Percentiles rank a stretch among this genome's conserved stretches.
phyloP scores from a whole-genome alignment of 2,888 invertebrate species.

The Yponomeuta malinellus region DNA sequence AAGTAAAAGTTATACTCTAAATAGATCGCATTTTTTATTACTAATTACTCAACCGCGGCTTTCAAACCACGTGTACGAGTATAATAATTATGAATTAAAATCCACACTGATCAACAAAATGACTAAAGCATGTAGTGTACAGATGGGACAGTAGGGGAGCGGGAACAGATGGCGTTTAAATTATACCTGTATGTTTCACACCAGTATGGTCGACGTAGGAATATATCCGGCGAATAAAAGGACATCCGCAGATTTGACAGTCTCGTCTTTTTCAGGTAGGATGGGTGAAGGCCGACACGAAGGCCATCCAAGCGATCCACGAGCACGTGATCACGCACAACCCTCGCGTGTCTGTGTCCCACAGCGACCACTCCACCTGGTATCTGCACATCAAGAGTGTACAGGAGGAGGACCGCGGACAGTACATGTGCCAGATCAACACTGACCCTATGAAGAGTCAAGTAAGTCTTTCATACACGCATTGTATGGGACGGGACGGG shows the following conservation, averaged over 20 bases:
- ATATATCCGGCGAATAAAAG: too few relatives aligned
- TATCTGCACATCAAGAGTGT: conserved; percentile 87
- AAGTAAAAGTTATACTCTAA: too few relatives aligned
- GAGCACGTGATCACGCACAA: conserved; percentile 92
- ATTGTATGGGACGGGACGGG: background rate
- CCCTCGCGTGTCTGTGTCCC: conserved; percentile 85
- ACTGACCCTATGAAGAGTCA: conserved; percentile 93
- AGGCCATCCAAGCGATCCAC: conserved; percentile 90
- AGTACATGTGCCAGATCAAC: conserved; percentile 92
- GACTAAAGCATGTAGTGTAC: too few relatives aligned
- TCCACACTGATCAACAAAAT: too few relatives aligned
- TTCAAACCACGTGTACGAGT: too few relatives aligned
- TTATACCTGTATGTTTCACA: too few relatives aligned
- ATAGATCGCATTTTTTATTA: too few relatives aligned
- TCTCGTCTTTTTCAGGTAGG: conserved; percentile 77
- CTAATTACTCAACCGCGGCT: too few relatives aligned
- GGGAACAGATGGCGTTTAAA: too few relatives aligned
- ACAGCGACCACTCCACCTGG: conserved; percentile 87
- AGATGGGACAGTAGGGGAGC: too few relatives aligned
- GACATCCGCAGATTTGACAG: background rate
- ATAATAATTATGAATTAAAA: too few relatives aligned
- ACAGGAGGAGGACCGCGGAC: conserved; percentile 86
- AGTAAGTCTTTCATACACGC: conserved; percentile 70
- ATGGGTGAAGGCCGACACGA: conserved; percentile 90
- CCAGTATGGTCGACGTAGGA: too few relatives aligned